A percentile compares a stretch with the other conserved stretches of the same genome.
Conservation (phyloP, 1,140 invertebrate genomes). For the Drosophila erecta region DNA sequence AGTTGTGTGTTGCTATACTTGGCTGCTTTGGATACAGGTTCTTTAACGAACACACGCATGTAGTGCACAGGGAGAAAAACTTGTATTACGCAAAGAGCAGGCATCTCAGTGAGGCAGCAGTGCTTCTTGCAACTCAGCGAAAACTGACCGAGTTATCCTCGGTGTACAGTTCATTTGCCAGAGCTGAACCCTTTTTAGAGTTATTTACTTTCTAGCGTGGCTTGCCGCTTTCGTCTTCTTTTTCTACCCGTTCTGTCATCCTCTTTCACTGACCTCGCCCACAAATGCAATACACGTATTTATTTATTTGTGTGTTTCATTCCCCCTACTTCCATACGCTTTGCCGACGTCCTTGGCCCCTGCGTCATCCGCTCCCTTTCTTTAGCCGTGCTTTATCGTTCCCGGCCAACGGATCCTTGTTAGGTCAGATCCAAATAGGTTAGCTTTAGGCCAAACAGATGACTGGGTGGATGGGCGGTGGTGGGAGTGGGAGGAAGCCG, state of each 20-base stretch:
- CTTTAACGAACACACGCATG: not conserved
- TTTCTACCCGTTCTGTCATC: not conserved
- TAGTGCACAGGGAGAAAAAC: not conserved
- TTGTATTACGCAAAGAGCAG: no score
- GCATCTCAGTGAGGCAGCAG: no score
- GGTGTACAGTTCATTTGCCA: not conserved
- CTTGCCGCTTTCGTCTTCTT: not conserved
- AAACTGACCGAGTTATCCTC: not conserved
- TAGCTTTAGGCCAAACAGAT: slow-evolving; percentile 6
- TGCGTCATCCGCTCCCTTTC: not conserved
- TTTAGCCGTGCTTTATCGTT: slow-evolving; percentile 37
- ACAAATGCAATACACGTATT: slow-evolving; percentile 49
- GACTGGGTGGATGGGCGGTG: not conserved
- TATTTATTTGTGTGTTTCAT: slow-evolving; percentile 41
- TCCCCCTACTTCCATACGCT: not conserved
- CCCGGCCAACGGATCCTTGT: slow-evolving; percentile 26
- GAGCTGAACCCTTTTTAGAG: slow-evolving; percentile 49
- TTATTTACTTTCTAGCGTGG: slow-evolving; percentile 52
- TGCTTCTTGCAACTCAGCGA: no score
- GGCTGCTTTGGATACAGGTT: slow-evolving; percentile 12
- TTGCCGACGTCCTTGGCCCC: not conserved
- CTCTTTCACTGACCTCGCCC: slow-evolving; percentile 35
- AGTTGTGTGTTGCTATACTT: slow-evolving; percentile 15
- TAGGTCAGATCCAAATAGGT: slow-evolving; percentile 12
- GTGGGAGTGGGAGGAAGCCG: not conserved